Conservation (phyloP, 2,797 vertebrate species). For the Eulemur rubriventer region DNA sequence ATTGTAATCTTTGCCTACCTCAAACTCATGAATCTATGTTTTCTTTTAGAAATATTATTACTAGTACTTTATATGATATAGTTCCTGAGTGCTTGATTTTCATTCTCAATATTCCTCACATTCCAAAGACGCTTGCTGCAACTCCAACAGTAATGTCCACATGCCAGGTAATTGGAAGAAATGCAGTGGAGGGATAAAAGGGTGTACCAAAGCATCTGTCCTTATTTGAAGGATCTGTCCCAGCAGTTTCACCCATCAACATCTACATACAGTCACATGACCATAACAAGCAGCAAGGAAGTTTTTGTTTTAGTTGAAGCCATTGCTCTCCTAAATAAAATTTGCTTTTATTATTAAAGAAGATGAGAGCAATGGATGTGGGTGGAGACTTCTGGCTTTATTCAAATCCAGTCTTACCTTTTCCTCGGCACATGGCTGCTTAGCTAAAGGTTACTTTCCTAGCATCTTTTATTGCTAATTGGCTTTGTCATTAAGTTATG, state of each 20-base stretch:
- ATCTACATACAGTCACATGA: not conserved
- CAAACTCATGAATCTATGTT: not conserved
- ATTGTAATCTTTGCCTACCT: not conserved
- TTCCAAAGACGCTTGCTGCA: not conserved
- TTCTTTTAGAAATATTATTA: not conserved
- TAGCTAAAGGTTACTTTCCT: not conserved
- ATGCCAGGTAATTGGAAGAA: not conserved
- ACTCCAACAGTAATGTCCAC: not conserved
- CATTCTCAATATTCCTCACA: not conserved
- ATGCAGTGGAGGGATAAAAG: not conserved
- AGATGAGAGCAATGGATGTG: not conserved
- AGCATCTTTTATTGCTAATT: not conserved
- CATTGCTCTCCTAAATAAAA: not conserved
- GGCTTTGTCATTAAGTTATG: not conserved
- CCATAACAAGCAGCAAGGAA: not conserved
- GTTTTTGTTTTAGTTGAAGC: slow-evolving; percentile 14
- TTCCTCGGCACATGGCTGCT: not conserved
- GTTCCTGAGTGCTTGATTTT: not conserved
- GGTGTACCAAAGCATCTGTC: not conserved
- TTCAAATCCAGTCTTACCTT: not conserved
- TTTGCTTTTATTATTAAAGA: not conserved
- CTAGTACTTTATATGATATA: not conserved
- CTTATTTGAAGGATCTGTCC: not conserved
- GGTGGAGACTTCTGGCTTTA: not conserved
- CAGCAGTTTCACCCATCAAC: not conserved